Evolutionary conservation across 2,797 vertebrate species (phyloP), one percentile per base, ranked within the genome.

Genomic region (Mycteria americana): DNA sequence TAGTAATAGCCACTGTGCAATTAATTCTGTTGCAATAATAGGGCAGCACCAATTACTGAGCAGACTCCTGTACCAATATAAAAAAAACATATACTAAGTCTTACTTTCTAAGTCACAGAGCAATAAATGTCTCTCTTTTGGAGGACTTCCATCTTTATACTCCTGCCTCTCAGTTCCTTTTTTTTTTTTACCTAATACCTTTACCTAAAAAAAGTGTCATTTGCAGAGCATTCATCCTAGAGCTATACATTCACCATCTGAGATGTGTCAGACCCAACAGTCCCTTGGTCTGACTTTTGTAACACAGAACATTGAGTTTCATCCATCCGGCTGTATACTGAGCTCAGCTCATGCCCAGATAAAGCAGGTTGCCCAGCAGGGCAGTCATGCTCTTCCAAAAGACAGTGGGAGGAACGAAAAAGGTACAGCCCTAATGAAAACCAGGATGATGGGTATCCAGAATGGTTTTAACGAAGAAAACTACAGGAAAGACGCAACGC

Each of bases 41-140:
- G 67, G 76, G 85, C 89, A 92, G 91, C 85, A 90, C 85, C 88
- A 93, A 94, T 97, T 96, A 95, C 92, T 33, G 46, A 94, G 92
- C 92, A 95, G 94, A 76, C 59, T 95, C 77, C 86, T 86, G 59
- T 56, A 95, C 95, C 92, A 95, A 94, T 92, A 88, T 95, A 95
- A 95, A 60, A 95, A 95, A 93, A 69, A 45, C 72, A 65, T 76
- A 93, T 74, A 88, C 50, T 53, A 76, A 95, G 83, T 95, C 67
- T 84, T 80, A 69, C 88, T 94, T 68, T 83, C 19, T 30, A 85
- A 93, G 83, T 92, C 77, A 62, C 1, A 0, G 74, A 0, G 3
- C 83, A 85, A 85, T 95, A 95, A 94, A 91, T 18, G 60, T 91
- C 74, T 95, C 82, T 78, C 53, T 89, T 91, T 62, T 87, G 75